phyloP scores from a whole-genome alignment of 2,113 vertebrate species.

The Tragulus kanchil region DNA sequence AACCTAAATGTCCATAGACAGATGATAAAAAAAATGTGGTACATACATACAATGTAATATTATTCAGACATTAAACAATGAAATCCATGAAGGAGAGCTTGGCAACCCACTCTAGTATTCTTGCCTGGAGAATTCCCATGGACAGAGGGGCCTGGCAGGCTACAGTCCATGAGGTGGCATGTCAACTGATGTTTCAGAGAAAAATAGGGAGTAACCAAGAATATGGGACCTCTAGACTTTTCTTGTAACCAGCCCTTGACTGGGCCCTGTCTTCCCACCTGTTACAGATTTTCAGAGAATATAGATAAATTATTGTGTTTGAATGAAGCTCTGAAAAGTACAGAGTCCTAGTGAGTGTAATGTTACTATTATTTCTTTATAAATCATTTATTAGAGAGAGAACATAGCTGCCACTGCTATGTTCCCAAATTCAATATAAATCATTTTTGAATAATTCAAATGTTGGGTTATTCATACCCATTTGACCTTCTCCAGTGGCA shows the following conservation, averaged over 20 bases:
- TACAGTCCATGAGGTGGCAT: too few species aligned
- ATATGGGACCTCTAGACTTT: not conserved
- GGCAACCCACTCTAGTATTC: too few species aligned
- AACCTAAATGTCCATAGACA: not conserved
- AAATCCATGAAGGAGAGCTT: too few species aligned
- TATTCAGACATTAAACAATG: not conserved
- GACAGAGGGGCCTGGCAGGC: too few species aligned
- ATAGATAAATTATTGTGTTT: not conserved
- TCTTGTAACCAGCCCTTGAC: not conserved
- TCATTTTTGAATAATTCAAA: slow-evolving; percentile 73
- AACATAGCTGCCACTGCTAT: slow-evolving; percentile 45
- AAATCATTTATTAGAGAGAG: slow-evolving; percentile 67
- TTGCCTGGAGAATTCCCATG: too few species aligned
- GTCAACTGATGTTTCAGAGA: too few species aligned
- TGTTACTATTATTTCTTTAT: slow-evolving; percentile 48
- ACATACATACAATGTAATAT: not conserved
- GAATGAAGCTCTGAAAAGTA: slow-evolving; percentile 6
- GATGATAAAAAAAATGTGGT: not conserved
- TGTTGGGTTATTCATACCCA: slow-evolving; percentile 69
- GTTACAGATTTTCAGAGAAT: slow-evolving; percentile 12
- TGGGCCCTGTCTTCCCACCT: not conserved
- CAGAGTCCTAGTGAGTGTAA: not conserved
- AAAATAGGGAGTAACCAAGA: too few species aligned
- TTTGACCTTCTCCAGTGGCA: slow-evolving; percentile 64
- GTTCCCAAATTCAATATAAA: slow-evolving; percentile 61